Base-by-base conservation (phyloP, 1,140 invertebrate genomes). In the Scaptomyza graminum region DNA sequence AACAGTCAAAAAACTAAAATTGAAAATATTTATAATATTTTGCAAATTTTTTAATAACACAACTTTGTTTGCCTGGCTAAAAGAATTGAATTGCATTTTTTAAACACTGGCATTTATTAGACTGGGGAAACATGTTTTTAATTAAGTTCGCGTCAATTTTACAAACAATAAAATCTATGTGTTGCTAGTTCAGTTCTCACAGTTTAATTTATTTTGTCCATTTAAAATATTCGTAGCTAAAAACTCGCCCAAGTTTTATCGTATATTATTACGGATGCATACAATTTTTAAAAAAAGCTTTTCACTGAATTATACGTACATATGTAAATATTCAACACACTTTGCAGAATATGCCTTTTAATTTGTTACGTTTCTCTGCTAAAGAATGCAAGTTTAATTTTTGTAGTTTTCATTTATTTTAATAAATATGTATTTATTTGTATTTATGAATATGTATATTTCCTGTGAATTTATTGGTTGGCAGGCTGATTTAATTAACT, bases 11-110 rank as follows among this genome's bases (percentile, higher is more conserved):
- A 31, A 31, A 31, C 2, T 7, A 39, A 39, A 39, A 39, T 39
- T 39, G n/a, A 18, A 54, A 54, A 39, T 22, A 12, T 54, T 18
- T 39, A 5, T 18, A 25, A 1, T 2, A 50, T 50, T 50, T 47
- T n/a, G 47, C 6, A 13, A 11, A 50, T 12, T 28, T 50, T 50
- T 50, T 28, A 50, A 50, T 50, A 28, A n/a, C 46, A 22, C 18
- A 9, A 47, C 2, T 16, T 8, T 47, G 18, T 22, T 3, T 31
- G n/a, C n/a, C n/a, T n/a, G n/a, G 2, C 25, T n/a, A 7, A 25
- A 13, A 28, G 13, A 49, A 25, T 39, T 39, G 12, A 28, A 50
- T 50, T 50, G 47, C 0, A 8, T 31, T 13, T 50, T 50, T 41
- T 1, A 41, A 22, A 41, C 31, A 34, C 31, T 34, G 31, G 7